phyloP scores from a whole-genome alignment of 2,113 vertebrate genomes.

The Nycticebus coucang region DNA sequence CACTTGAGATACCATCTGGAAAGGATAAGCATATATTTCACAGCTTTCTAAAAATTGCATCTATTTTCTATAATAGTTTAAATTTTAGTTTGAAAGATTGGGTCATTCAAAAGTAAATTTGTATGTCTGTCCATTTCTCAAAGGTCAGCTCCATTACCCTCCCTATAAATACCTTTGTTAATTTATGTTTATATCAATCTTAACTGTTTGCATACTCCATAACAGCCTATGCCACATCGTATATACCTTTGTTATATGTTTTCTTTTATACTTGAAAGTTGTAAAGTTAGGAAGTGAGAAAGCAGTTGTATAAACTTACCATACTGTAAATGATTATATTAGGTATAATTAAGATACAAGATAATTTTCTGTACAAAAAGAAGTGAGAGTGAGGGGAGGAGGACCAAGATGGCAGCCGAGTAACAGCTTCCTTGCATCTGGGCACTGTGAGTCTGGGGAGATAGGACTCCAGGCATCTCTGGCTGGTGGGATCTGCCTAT shows the following conservation, averaged over 20 bases:
- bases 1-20: not conserved
- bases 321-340: not conserved
- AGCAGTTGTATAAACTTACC: not conserved
- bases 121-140: not conserved
- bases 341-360: not conserved
- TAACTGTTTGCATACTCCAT: not conserved
- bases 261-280: not conserved
- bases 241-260: not conserved
- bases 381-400: too few species aligned
- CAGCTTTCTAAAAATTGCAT: not conserved
- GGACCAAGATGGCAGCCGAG: too few species aligned
- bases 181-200: not conserved
- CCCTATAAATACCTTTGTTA: not conserved
- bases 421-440: too few species aligned
- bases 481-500: too few species aligned
- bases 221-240: not conserved
- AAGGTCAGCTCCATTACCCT: not conserved
- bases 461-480: too few species aligned
- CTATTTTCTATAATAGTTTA: not conserved
- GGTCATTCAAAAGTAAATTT: not conserved
- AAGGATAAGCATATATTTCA: not conserved
- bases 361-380: not conserved
- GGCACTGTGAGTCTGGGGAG: too few species aligned
- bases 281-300: not conserved
- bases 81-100: not conserved